Percentiles rank a stretch among this genome's conserved stretches.
Evolutionary conservation across 2,888 invertebrate species (phyloP).

Genomic region (Chloroclysta siterata): DNA sequence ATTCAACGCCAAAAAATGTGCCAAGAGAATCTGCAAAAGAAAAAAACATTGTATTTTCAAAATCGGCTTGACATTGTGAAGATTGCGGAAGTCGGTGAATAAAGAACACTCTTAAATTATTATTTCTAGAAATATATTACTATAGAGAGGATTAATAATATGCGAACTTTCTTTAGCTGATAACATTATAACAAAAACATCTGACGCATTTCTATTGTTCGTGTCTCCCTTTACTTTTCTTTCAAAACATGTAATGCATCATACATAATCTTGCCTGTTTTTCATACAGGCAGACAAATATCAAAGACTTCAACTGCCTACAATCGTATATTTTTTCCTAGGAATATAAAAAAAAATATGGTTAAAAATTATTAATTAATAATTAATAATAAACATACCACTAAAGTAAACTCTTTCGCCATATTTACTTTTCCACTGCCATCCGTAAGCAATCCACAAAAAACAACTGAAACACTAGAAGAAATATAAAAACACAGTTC

Average conservation of each 20-base stretch:
- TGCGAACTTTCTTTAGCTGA: no score
- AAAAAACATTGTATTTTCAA: not conserved
- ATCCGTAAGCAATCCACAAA: conserved; percentile 37
- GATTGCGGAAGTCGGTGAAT: no score
- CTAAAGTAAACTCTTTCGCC: conserved; percentile 64
- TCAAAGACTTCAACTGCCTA: not conserved
- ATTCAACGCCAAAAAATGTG: conserved; percentile 65
- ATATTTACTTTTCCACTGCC: conserved; percentile 53
- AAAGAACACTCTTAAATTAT: no score
- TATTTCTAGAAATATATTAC: no score
- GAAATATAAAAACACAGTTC: conserved; percentile 42
- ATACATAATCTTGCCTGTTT: no score
- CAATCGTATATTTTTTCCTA: not conserved
- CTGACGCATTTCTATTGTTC: no score
- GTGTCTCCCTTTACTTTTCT: no score
- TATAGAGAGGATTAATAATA: no score
- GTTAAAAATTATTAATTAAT: not conserved
- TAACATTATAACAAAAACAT: no score
- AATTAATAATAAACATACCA: conserved; percentile 53
- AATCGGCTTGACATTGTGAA: no score
- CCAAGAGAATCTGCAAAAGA: conserved; percentile 66
- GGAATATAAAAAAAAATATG: not conserved
- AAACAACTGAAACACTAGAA: conserved; percentile 48
- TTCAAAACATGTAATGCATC: no score
- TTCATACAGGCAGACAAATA: no score